A percentile compares a stretch with the other conserved stretches of the same genome.
These are phyloP conservation scores for Mythimna albipuncta DNA, from an alignment of 2,888 invertebrate genomes.

Conservation along the genomic window DNA sequence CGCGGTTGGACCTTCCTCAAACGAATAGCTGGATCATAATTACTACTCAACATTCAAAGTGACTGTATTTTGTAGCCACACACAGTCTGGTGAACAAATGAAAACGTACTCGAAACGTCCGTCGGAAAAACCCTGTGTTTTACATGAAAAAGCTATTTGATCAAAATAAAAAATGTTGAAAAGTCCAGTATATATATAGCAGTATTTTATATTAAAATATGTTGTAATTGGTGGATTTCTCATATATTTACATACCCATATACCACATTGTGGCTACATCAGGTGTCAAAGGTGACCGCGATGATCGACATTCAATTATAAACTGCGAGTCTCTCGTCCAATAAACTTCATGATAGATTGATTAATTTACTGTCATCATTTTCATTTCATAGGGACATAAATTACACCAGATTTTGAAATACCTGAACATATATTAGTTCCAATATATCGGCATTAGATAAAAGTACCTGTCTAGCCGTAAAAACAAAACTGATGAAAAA, in stretches of 20 bases:
- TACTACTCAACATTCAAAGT: conserved; percentile 37
- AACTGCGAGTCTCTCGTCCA: conserved; percentile 18
- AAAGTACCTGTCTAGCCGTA: conserved; percentile 36
- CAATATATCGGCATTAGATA: neutral
- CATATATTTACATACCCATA: conserved; percentile 9
- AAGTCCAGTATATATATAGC: neutral
- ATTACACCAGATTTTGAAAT: neutral
- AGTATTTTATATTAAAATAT: neutral
- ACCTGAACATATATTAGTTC: neutral
- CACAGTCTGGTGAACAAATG: conserved; percentile 55
- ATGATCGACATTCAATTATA: conserved; percentile 48
- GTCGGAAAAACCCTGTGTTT: conserved; percentile 27
- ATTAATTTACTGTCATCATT: conserved; percentile 15
- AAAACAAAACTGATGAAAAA: conserved; percentile 38
- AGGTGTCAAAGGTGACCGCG: conserved; percentile 36
- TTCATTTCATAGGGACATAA: neutral
- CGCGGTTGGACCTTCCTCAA: conserved; percentile 19
- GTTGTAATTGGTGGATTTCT: conserved; percentile 14
- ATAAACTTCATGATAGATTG: conserved; percentile 17
- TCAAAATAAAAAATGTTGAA: conserved; percentile 12
- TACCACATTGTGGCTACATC: conserved; percentile 30
- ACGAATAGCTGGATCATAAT: conserved; percentile 36
- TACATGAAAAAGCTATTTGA: conserved; percentile 19
- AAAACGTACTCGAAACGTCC: conserved; percentile 40
- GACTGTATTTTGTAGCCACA: conserved; percentile 35